These are phyloP conservation scores for Solea senegalensis DNA, from an alignment of 2,113 vertebrate genomes.

Conservation along the genomic window DNA sequence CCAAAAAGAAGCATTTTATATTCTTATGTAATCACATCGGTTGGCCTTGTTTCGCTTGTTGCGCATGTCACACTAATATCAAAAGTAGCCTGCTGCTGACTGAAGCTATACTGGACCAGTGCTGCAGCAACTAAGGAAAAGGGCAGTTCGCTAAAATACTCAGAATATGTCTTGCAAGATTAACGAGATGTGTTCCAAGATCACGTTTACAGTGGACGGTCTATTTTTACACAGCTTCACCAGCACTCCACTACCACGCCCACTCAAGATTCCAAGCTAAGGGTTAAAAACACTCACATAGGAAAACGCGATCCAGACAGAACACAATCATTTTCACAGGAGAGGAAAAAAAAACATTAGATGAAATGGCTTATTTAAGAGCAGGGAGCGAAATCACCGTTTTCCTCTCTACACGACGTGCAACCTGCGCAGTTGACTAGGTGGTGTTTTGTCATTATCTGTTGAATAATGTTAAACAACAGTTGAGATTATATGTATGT, in stretches of 20 bases:
- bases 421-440: constrained; percentile 11
- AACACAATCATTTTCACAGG: not conserved
- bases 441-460: not conserved
- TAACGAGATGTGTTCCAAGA: constrained; percentile 43
- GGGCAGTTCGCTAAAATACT: not conserved
- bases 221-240: constrained; percentile 61
- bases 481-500: no score
- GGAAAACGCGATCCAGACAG: constrained; percentile 2
- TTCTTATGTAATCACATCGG: constrained; percentile 50
- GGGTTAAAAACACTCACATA: no score
- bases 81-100: constrained; percentile 2
- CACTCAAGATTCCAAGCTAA: constrained; percentile 45
- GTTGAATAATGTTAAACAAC: not conserved
- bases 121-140: constrained; percentile 25
- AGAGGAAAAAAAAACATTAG: no score
- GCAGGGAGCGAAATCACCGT: not conserved
- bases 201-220: constrained; percentile 41
- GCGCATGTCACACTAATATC: constrained; percentile 56
- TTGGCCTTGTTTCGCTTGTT: constrained; percentile 56
- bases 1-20: not conserved
- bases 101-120: constrained; percentile 6
- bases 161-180: constrained; percentile 29
- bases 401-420: not conserved
- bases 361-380: no score
- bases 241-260: constrained; percentile 54